Conservation (phyloP, 2,797 vertebrate species). For the Eurystomus glaucurus region DNA sequence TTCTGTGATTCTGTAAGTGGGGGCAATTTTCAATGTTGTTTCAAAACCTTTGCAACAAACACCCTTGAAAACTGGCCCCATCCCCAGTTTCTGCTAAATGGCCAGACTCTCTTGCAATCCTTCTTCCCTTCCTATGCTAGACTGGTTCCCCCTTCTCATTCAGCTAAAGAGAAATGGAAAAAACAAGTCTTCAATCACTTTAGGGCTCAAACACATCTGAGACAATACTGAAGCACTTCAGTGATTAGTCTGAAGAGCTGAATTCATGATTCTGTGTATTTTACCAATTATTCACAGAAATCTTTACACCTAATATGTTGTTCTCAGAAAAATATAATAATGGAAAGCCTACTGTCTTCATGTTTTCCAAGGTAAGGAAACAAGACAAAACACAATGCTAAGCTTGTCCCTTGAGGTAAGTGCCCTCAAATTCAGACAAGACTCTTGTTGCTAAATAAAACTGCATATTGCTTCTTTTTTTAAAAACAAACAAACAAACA, state of each 20-base stretch:
- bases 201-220: fast-evolving
- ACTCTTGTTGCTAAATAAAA: background rate
- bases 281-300: background rate
- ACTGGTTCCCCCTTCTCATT: background rate
- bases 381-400: background rate
- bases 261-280: background rate
- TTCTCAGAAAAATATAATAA: background rate
- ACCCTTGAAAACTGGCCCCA: background rate
- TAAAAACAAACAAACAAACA: background rate
- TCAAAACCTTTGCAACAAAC: background rate
- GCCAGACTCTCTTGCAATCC: background rate
- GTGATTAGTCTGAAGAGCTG: background rate
- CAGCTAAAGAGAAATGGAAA: background rate
- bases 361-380: background rate
- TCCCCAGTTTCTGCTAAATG: background rate
- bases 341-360: background rate
- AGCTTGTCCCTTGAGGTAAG: background rate
- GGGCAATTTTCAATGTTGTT: background rate
- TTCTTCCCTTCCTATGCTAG: background rate
- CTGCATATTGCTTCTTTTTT: background rate
- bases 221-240: background rate
- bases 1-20: too few species aligned
- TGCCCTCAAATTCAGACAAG: background rate
- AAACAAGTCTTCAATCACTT: background rate
- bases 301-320: background rate